These are phyloP conservation scores for Drosophila serrata DNA, from an alignment of 1,140 invertebrate genomes.

Conservation along the genomic window DNA sequence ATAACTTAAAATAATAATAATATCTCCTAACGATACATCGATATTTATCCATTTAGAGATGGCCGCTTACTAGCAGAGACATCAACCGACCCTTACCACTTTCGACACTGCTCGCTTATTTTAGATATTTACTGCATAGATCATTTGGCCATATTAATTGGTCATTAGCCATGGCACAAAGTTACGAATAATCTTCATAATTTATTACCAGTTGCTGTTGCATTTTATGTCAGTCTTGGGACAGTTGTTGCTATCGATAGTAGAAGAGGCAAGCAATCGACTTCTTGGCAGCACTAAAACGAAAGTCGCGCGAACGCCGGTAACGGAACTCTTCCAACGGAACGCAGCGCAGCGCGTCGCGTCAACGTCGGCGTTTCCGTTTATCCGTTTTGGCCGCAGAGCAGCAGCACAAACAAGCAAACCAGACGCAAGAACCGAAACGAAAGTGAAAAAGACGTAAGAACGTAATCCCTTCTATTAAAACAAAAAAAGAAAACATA, in stretches of 20 bases:
- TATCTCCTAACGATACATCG: no score
- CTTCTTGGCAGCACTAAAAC: background rate
- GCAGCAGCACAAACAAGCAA: conserved; percentile 9
- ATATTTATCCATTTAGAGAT: background rate
- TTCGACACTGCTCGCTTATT: no score
- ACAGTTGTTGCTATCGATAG: no score
- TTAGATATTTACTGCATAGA: no score
- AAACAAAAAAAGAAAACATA: background rate
- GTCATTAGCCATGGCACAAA: no score
- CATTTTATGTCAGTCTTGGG: no score
- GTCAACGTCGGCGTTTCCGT: conserved; percentile 38
- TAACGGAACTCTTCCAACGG: conserved; percentile 57
- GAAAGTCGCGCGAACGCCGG: conserved; percentile 42
- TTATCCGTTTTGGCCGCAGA: conserved; percentile 16
- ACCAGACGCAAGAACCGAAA: background rate
- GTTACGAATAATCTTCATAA: no score
- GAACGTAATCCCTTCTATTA: conserved; percentile 55
- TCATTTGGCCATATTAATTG: no score
- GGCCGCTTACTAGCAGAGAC: background rate
- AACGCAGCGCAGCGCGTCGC: conserved; percentile 28
- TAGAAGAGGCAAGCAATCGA: no score
- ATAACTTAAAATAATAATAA: no score
- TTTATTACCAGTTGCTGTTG: no score
- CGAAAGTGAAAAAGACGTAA: conserved; percentile 21
- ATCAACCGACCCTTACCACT: background rate